Percentiles rank a stretch among this genome's conserved stretches.
Conservation (phyloP, 2,888 invertebrate species). For the Thymelicus lineola region DNA sequence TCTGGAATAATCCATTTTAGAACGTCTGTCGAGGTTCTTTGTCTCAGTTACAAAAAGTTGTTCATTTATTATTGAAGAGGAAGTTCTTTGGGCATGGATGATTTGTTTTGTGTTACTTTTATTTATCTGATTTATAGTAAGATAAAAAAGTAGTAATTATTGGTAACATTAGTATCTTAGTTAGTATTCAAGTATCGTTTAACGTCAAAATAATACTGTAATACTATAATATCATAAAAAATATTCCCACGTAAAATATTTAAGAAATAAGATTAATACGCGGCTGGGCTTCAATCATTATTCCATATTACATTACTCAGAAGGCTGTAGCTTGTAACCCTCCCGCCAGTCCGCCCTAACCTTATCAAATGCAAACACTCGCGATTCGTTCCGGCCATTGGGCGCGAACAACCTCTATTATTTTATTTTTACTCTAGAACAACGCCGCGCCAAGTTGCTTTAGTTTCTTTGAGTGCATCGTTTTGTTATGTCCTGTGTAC, state of each 20-base stretch:
- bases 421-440: constrained; percentile 66
- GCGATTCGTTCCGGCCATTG: constrained; percentile 76
- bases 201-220: too few species aligned
- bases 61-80: too few species aligned
- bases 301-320: constrained; percentile 16
- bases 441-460: constrained; percentile 32
- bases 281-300: background rate
- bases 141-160: too few species aligned
- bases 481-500: constrained; percentile 30
- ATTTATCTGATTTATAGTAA: too few species aligned
- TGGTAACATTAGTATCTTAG: too few species aligned
- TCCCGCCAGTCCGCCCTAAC: constrained; percentile 40
- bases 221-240: too few species aligned
- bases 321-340: constrained; percentile 16
- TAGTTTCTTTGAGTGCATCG: constrained; percentile 38
- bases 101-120: too few species aligned
- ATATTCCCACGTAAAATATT: too few species aligned
- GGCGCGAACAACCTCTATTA: constrained; percentile 67
- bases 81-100: too few species aligned
- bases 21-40: background rate
- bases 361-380: constrained; percentile 84
- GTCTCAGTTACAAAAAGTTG: too few species aligned
- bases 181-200: too few species aligned
- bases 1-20: background rate
- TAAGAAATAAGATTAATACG: background rate